A percentile compares a stretch with the other conserved stretches of the same genome.
Evolutionary conservation across 2,113 vertebrate species (phyloP).

Genomic region (Pagrus major): DNA sequence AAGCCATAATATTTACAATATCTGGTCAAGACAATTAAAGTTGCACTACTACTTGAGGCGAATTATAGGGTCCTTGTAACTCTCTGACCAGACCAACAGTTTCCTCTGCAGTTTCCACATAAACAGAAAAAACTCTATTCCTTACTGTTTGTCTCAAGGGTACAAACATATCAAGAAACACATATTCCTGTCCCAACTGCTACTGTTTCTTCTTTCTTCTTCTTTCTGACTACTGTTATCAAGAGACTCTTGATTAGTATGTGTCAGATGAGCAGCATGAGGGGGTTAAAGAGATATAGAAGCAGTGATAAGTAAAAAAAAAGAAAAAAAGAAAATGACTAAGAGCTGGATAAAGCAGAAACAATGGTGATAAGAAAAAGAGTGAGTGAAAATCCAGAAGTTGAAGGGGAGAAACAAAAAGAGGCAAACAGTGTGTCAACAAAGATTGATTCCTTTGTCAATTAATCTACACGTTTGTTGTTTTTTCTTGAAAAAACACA

Average conservation of each 20-base stretch:
- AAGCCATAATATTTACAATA: slow-evolving; percentile 14
- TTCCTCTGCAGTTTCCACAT: slow-evolving; percentile 14
- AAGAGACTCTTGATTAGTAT: neutral
- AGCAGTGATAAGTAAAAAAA: neutral
- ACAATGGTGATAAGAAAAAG: neutral
- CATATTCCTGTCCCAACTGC: neutral
- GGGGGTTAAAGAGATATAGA: neutral
- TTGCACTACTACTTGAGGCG: neutral
- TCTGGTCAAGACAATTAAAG: slow-evolving; percentile 4
- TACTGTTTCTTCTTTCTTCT: neutral
- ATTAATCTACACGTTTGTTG: slow-evolving; percentile 5
- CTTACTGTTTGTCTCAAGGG: neutral
- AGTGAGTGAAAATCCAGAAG: neutral
- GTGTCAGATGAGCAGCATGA: neutral
- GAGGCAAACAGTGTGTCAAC: neutral
- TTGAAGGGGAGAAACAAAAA: neutral
- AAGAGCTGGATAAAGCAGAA: neutral
- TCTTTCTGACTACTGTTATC: neutral
- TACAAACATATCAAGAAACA: neutral
- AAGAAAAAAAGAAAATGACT: no score
- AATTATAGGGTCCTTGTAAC: neutral
- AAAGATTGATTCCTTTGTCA: neutral
- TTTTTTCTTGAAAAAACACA: neutral
- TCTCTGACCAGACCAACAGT: neutral
- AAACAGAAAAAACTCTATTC: neutral